Percentiles rank a stretch among this genome's conserved stretches.
Evolutionary conservation across 1,140 invertebrate genomes (phyloP).

Genomic region (Drosophila neocordata): DNA sequence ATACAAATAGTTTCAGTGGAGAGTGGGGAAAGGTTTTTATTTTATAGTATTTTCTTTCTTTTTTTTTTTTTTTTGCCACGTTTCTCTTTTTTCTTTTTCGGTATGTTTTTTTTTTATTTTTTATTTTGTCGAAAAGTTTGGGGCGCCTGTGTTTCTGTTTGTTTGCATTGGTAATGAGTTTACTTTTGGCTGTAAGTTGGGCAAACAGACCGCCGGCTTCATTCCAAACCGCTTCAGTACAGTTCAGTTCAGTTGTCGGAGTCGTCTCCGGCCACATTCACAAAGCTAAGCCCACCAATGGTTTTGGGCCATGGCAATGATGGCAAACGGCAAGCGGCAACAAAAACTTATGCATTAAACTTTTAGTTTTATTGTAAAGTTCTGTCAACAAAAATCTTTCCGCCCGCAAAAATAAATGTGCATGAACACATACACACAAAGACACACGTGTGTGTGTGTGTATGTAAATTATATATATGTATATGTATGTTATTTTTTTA

Average conservation of each 20-base stretch:
- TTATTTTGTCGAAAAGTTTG: slow-evolving; percentile 49
- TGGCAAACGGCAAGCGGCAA: background rate
- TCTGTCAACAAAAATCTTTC: slow-evolving; percentile 75
- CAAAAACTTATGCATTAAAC: slow-evolving; percentile 74
- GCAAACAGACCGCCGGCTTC: slow-evolving; percentile 67
- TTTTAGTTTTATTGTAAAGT: slow-evolving; percentile 76
- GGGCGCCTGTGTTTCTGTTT: slow-evolving; percentile 56
- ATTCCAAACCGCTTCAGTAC: slow-evolving; percentile 27
- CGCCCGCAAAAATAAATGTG: slow-evolving; percentile 50
- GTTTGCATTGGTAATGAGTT: slow-evolving; percentile 81
- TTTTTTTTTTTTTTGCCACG: slow-evolving; percentile 32
- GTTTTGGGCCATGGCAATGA: slow-evolving; percentile 22
- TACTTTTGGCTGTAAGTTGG: slow-evolving; percentile 76
- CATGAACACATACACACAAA: background rate
- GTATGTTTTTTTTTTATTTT: slow-evolving; percentile 18
- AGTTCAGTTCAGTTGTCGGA: slow-evolving; percentile 11
- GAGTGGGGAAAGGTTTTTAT: background rate
- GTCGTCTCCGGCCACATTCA: slow-evolving; percentile 29
- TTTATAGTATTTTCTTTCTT: slow-evolving; percentile 15
- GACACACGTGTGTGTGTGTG: background rate
- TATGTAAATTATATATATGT: too few relatives aligned
- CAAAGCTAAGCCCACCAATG: slow-evolving; percentile 52
- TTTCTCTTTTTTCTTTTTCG: slow-evolving; percentile 17
- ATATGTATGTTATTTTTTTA: slow-evolving; percentile 4
- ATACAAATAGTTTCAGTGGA: slow-evolving; percentile 61